Evolutionary conservation across 2,888 invertebrate species (phyloP), one percentile per base, ranked within the genome.

Genomic region (Villa cingulata): DNA sequence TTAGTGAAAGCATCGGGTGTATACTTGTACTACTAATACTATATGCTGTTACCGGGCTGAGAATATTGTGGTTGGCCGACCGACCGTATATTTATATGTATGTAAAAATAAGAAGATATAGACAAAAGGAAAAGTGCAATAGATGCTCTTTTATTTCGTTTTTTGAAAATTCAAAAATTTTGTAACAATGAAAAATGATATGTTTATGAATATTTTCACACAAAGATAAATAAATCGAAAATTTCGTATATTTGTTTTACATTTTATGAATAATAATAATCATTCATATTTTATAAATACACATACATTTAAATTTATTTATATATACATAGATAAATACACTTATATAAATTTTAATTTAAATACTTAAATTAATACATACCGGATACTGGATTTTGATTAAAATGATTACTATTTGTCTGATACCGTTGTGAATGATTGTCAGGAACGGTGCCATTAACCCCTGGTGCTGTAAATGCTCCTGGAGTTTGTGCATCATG

Each of bases 351-450:
- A n/a, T n/a, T n/a, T n/a, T n/a, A n/a, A n/a, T n/a, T n/a, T n/a
- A n/a, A n/a, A n/a, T n/a, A n/a, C n/a, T n/a, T n/a, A n/a, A n/a
- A n/a, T n/a, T n/a, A 15, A n/a, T 18, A 37, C 49, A 46, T 37
- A 49, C 49, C 46, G 41, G 46, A 44, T 20, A 44, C 32, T 51
- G 62, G 60, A 62, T 67, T 68, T 58, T 68, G 69, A 58, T 68
- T 66, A 56, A 69, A 69, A 57, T 69, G 68, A 62, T 69, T 69
- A 56, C 67, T 67, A 59, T 68, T 68, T 54, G 67, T 66, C 56
- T 69, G 69, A 61, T 69, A 69, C 52, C 69, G 66, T 54, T 68
- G 68, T 53, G 64, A 60, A 63, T 69, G 69, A 61, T 68, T 65
- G 53, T 64, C 64, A 53, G 61, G 53, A 50, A 55, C 56, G 51